Base-by-base conservation (phyloP, 2,113 vertebrate species). In the Varanus salvator region DNA sequence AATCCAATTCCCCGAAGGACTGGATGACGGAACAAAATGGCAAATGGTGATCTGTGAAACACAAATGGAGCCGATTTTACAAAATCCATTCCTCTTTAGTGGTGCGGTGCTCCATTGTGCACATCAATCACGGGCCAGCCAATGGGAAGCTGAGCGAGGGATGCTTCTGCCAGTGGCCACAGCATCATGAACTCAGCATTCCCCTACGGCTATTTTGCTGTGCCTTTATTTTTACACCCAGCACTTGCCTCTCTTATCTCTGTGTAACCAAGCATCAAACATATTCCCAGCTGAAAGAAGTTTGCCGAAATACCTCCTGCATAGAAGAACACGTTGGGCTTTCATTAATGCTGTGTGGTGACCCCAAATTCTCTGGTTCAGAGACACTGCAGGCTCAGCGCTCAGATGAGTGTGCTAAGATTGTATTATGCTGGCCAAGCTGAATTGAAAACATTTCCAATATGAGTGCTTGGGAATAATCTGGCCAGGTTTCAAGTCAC, bases 401-500 rank as follows among this genome's bases (percentile, higher is more conserved):
- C 6, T n/a, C 11, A 71, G 86, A 68, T 29, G 68, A 76, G n/a
- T 17, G 23, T 29, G 78, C 25, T 66, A 38, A 14, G 60, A 52
- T 85, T 78, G 74, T 74, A 83, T 76, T 90, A 82, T 69, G 71
- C 84, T 76, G 80, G 71, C 80, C 44, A 21, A 6, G 57, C 48
- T 38, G 31, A 34, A 68, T 66, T 6, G 38, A 91, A 80, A 93
- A 31, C 87, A 57, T 76, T 29, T 44, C 78, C 50, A 2, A 0
- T 27, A 44, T 23, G 60, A 84, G 68, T 1, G 29, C 48, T 8
- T 87, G 86, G 66, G 80, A 88, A 92, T 0, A 0, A 50, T 74
- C 89, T 92, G 84, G 74, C 34, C 8, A 0, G 21, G 23, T 57
- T 86, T 88, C 84, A 92, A 54, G 57, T 60, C 25, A 50, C 52